Percentiles rank a stretch among this genome's conserved stretches.
Evolutionary conservation across 2,888 invertebrate species (phyloP).

Genomic region (Hirtodrosophila trivittata): DNA sequence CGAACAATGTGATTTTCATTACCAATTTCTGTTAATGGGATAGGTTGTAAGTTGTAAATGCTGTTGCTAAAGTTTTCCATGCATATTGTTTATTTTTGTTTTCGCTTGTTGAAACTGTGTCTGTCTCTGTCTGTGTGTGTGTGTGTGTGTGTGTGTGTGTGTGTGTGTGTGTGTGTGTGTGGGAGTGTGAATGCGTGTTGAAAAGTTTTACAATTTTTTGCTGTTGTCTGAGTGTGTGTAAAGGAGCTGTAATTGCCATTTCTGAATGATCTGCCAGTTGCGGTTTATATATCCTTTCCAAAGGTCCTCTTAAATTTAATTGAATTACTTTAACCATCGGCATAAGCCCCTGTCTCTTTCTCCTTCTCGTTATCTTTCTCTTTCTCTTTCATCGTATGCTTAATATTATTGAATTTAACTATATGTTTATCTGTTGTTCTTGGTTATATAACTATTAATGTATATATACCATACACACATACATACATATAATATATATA

Average conservation of each 20-base stretch:
- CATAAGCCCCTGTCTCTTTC: constrained; percentile 31
- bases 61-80: constrained; percentile 59
- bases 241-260: constrained; percentile 50
- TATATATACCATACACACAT: constrained; percentile 48
- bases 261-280: constrained; percentile 29
- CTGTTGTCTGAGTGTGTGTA: constrained; percentile 32
- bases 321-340: constrained; percentile 61
- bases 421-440: constrained; percentile 79
- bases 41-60: constrained; percentile 55
- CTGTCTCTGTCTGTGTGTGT: not conserved
- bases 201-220: constrained; percentile 63
- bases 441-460: constrained; percentile 73
- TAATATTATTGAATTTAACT: constrained; percentile 76
- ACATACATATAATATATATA: constrained; percentile 32
- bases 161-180: not conserved
- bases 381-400: constrained; percentile 52
- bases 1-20: constrained; percentile 34
- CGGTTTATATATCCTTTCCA: constrained; percentile 17
- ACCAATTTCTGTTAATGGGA: constrained; percentile 43
- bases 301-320: constrained; percentile 70
- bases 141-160: constrained; percentile 3
- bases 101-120: constrained; percentile 28
- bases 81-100: constrained; percentile 35
- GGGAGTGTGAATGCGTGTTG: constrained; percentile 25
- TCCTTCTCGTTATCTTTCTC: constrained; percentile 12